Conservation (phyloP, 2,888 invertebrate species). For the Drosophila mercatorum region DNA sequence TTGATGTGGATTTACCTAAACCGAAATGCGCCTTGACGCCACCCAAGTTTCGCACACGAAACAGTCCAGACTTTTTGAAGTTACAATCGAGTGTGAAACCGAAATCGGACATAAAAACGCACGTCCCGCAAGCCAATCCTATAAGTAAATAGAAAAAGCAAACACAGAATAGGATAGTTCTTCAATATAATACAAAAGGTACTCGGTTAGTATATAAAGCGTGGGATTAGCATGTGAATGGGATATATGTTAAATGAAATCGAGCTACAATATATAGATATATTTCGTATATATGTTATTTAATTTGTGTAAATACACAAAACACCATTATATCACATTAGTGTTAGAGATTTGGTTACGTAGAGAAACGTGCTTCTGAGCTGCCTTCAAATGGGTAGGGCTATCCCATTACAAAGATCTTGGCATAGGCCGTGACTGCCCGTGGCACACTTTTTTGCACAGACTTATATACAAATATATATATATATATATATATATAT, state of each 20-base stretch:
- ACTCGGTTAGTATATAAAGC: slow-evolving; percentile 45
- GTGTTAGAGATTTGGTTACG: background rate
- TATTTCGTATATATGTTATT: background rate
- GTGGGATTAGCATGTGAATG: slow-evolving; percentile 17
- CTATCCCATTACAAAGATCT: slow-evolving; percentile 42
- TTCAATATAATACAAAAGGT: slow-evolving; percentile 65
- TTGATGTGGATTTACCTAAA: slow-evolving; percentile 89
- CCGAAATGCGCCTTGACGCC: slow-evolving; percentile 95
- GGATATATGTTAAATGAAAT: slow-evolving; percentile 4
- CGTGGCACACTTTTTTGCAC: slow-evolving; percentile 50
- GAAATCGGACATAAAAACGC: slow-evolving; percentile 95
- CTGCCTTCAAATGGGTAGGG: slow-evolving; percentile 29
- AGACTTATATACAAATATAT: slow-evolving; percentile 2
- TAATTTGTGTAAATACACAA: background rate
- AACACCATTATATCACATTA: slow-evolving; percentile 4
- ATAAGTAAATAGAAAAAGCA: slow-evolving; percentile 83
- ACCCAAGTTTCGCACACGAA: slow-evolving; percentile 95
- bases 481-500: slow-evolving; percentile 7
- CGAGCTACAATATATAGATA: background rate
- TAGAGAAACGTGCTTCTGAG: slow-evolving; percentile 14
- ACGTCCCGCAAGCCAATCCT: slow-evolving; percentile 90
- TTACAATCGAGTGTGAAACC: slow-evolving; percentile 96
- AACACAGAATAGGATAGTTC: slow-evolving; percentile 81
- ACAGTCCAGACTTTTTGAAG: slow-evolving; percentile 95
- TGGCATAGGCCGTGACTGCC: slow-evolving; percentile 45